These are phyloP conservation scores for Nymphicus hollandicus DNA, from an alignment of 2,113 vertebrate genomes.

Conservation along the genomic window DNA sequence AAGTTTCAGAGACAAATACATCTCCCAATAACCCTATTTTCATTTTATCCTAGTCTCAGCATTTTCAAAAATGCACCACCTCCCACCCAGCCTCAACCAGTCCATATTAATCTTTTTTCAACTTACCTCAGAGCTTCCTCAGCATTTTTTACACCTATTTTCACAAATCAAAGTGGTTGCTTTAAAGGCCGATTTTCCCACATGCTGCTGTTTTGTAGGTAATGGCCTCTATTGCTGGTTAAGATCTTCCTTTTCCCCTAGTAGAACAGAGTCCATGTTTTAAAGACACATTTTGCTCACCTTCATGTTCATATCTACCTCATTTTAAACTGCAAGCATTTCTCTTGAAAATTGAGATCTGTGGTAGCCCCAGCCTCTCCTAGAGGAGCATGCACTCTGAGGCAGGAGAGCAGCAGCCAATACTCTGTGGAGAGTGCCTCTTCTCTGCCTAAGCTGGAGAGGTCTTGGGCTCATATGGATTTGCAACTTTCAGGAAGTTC, in stretches of 20 bases:
- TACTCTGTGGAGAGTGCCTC: not conserved
- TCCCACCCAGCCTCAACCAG: not conserved
- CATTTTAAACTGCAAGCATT: not conserved
- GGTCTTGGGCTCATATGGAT: not conserved
- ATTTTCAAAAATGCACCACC: not conserved
- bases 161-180: not conserved
- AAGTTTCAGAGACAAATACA: not conserved
- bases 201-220: not conserved
- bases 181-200: not conserved
- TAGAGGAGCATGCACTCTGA: not conserved
- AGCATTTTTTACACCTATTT: not conserved
- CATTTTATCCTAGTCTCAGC: not conserved
- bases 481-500: not conserved
- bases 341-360: not conserved
- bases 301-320: not conserved
- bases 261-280: not conserved
- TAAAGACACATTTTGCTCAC: not conserved
- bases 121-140: not conserved
- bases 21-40: not conserved
- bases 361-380: not conserved
- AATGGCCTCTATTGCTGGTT: not conserved
- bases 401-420: not conserved
- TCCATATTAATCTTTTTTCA: not conserved
- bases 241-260: not conserved
- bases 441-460: not conserved